These are phyloP conservation scores for Lepus americanus DNA, from an alignment of 2,113 vertebrate species.

Conservation along the genomic window DNA sequence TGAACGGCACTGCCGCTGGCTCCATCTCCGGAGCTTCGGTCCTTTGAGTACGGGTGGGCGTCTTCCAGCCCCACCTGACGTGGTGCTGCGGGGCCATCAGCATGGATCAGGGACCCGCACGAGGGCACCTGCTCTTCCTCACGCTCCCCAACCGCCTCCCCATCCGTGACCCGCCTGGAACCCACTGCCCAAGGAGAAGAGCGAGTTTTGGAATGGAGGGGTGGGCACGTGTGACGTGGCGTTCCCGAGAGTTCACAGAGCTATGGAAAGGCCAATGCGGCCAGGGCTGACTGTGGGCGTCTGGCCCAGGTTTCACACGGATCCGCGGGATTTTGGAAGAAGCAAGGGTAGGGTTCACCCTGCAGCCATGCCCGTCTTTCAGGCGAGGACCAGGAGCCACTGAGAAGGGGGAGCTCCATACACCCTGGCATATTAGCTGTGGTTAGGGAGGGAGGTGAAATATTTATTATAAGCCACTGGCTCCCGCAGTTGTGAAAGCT, in stretches of 20 bases:
- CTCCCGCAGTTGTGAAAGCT: rapidly evolving
- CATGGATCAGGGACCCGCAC: too few species aligned
- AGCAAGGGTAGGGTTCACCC: not conserved
- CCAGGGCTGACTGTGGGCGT: not conserved
- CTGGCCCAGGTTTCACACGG: not conserved
- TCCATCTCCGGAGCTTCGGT: too few species aligned
- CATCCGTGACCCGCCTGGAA: too few species aligned
- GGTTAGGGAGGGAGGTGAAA: not conserved
- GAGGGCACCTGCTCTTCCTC: too few species aligned
- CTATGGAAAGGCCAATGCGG: not conserved
- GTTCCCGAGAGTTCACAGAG: not conserved
- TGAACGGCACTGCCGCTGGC: too few species aligned
- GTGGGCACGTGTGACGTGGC: too few species aligned
- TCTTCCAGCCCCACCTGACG: too few species aligned
- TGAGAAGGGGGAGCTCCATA: not conserved
- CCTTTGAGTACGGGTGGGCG: too few species aligned
- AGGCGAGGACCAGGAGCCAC: not conserved
- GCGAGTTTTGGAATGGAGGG: not conserved
- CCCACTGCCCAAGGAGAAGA: too few species aligned
- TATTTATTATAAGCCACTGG: not conserved
- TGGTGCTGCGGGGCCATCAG: too few species aligned
- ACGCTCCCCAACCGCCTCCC: too few species aligned
- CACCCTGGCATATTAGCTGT: not conserved
- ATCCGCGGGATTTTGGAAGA: not conserved
- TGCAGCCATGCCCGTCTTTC: not conserved